Base-by-base conservation (phyloP, 2,797 vertebrate species). In the Chrysocyon brachyurus region DNA sequence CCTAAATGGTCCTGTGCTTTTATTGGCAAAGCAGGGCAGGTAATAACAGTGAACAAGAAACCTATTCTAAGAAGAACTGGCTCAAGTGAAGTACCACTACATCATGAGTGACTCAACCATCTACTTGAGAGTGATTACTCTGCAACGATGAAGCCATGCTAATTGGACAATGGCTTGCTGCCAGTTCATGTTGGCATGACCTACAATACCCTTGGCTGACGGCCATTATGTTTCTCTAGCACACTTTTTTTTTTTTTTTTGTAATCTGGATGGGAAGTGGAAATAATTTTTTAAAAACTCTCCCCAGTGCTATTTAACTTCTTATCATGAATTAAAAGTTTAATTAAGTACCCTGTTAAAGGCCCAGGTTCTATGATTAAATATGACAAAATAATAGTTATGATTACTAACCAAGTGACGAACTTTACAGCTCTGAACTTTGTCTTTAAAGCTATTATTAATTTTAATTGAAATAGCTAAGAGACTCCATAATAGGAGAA, bases 171-270 rank as follows among this genome's bases (percentile, higher is more conserved):
- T 97, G 97, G 98, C 98, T 95, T 83, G 94, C 95, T 98, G 99
- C 99, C 99, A 98, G 98, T 98, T 98, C 98, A 95, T 98, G 98
- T 97, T 99, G 98, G 98, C 98, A 98, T 98, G 98, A 98, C 98
- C 98, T 98, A 98, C 97, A 98, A 97, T 97, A 98, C 91, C 98
- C 97, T 98, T 98, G 98, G 98, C 98, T 97, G 97, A 97, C 97
- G 98, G 98, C 98, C 98, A 97, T 79, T 86, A 96, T 95, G 95
- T 97, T 97, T 98, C 97, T 98, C 97, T 97, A 97, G 98, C 97
- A 98, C 96, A 98, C 97, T 98, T 66, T 98, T 97, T 97, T 97
- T 40, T 40, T 97, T n/a, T 73, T 52, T 52, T 31, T 40, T 26
- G 94, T 98, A 98, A 98, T 98, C 98, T 98, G 96, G 96, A 98